Evolutionary conservation across 2,113 vertebrate genomes (phyloP).

Genomic region (Anolis carolinensis): DNA sequence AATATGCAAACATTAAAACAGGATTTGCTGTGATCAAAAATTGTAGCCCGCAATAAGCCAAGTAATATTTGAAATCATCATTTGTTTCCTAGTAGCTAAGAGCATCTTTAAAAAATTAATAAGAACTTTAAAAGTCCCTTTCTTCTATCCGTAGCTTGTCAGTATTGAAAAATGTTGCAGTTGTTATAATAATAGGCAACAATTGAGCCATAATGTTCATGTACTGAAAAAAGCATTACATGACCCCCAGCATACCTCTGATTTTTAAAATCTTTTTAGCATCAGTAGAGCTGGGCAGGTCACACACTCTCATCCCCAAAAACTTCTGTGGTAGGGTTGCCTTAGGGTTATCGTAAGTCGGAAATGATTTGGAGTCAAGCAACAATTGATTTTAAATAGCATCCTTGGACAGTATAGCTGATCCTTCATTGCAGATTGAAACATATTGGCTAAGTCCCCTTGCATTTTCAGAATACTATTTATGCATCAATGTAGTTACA

Average conservation of each 20-base stretch:
- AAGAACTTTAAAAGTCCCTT: neutral
- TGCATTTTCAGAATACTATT: too few relatives aligned
- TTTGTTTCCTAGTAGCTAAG: neutral
- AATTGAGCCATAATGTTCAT: neutral
- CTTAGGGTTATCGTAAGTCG: too few relatives aligned
- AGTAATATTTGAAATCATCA: neutral
- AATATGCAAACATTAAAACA: too few relatives aligned
- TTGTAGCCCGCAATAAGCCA: neutral
- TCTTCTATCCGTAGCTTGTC: slow-evolving; percentile 12
- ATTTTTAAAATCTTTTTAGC: slow-evolving; percentile 10
- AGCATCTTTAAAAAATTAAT: neutral
- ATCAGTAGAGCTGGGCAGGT: neutral
- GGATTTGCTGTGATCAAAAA: neutral
- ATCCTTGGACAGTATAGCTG: too few relatives aligned
- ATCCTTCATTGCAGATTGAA: too few relatives aligned
- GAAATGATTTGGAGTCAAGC: too few relatives aligned
- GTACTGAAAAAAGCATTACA: neutral
- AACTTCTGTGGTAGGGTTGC: too few relatives aligned
- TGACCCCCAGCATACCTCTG: neutral
- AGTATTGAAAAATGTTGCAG: neutral
- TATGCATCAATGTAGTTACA: too few relatives aligned
- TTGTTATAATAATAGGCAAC: neutral
- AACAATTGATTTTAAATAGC: too few relatives aligned
- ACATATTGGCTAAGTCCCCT: too few relatives aligned
- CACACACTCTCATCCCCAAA: too few relatives aligned